phyloP scores from a whole-genome alignment of 2,888 invertebrate species.

The Catocala fraxini region DNA sequence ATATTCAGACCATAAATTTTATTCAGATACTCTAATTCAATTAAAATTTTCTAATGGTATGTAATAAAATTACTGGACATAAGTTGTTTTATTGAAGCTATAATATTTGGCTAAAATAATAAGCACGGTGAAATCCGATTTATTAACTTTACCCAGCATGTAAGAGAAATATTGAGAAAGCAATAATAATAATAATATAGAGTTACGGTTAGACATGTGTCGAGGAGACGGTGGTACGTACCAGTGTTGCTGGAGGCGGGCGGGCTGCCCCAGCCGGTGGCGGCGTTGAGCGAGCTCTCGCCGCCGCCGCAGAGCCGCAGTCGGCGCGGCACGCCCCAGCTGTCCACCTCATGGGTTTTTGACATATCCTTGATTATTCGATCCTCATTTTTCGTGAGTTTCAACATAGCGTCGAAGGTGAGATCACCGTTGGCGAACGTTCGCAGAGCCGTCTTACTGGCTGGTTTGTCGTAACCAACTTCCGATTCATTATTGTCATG shows the following conservation, averaged over 20 bases:
- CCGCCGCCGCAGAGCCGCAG: slow-evolving; percentile 92
- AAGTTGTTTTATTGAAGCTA: no score
- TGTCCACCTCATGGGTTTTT: slow-evolving; percentile 62
- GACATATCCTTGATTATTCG: slow-evolving; percentile 65
- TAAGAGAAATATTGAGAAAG: no score
- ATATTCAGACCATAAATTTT: slow-evolving; percentile 31
- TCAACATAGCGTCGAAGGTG: slow-evolving; percentile 82
- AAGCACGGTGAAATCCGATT: no score
- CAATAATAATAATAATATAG: no score
- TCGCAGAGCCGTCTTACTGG: slow-evolving; percentile 64
- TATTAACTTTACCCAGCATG: no score
- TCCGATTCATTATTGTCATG: slow-evolving; percentile 84
- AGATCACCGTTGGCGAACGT: slow-evolving; percentile 83
- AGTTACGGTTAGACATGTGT: no score
- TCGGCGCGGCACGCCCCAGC: slow-evolving; percentile 89
- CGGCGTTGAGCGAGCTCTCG: slow-evolving; percentile 93
- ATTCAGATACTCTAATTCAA: slow-evolving; percentile 32
- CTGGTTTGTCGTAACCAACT: slow-evolving; percentile 62
- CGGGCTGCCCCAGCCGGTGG: slow-evolving; percentile 93
- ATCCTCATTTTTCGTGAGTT: slow-evolving; percentile 72
- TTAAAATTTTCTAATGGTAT: neutral
- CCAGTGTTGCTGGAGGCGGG: slow-evolving; percentile 89
- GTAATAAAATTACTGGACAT: no score
- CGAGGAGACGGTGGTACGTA: slow-evolving; percentile 8
- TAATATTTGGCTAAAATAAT: no score